Conservation (phyloP, 2,888 invertebrate species). For the Zhuqinia jingwanae region DNA sequence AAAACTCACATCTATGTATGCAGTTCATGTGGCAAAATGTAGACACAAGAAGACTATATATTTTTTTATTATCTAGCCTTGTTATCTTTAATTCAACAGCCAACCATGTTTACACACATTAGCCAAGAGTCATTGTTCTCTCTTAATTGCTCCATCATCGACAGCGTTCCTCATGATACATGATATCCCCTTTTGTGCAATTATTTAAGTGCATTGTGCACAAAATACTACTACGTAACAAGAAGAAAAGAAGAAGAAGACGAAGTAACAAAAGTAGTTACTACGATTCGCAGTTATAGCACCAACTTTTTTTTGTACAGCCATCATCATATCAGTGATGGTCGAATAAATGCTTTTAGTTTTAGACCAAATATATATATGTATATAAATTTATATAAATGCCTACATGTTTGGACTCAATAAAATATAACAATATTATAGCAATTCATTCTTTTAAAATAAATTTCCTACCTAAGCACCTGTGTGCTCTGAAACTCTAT, state of each 20-base stretch:
- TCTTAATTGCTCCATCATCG: slow-evolving; percentile 68
- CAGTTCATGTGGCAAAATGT: too few relatives aligned
- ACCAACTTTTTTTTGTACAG: not conserved
- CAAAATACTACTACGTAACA: not conserved
- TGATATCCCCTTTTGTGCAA: slow-evolving; percentile 17
- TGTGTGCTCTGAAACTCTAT: slow-evolving; percentile 13
- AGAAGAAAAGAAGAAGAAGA: not conserved
- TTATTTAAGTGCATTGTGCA: slow-evolving; percentile 41
- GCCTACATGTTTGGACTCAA: not conserved
- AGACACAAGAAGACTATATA: slow-evolving; percentile 35
- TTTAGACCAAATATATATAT: not conserved
- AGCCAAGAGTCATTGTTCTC: slow-evolving; percentile 70
- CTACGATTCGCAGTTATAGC: not conserved
- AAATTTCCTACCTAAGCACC: too few relatives aligned
- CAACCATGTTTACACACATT: slow-evolving; percentile 64
- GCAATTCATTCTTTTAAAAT: not conserved
- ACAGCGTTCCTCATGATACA: slow-evolving; percentile 36
- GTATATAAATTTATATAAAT: not conserved
- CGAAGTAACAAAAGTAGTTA: not conserved
- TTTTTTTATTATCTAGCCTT: slow-evolving; percentile 54
- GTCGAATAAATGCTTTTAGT: not conserved
- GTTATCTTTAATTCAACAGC: slow-evolving; percentile 56
- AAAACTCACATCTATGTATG: slow-evolving; percentile 40
- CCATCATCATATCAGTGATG: not conserved
- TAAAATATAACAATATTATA: not conserved